Conservation (phyloP, 1,140 invertebrate species). For the Penaeus japonicus region DNA sequence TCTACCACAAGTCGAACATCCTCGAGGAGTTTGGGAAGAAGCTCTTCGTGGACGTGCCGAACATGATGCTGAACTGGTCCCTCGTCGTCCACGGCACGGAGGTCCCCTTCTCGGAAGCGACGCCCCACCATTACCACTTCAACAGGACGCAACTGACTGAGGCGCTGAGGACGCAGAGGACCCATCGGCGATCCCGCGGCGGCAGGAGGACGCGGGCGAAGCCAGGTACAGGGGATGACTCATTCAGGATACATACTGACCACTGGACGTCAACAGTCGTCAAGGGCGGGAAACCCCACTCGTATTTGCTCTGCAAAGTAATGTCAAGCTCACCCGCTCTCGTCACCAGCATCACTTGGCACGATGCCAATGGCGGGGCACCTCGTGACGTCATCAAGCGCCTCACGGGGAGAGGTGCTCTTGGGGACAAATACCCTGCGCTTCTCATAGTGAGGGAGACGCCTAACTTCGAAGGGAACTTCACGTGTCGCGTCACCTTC, state of each 20-base stretch:
- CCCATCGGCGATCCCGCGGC: too few relatives aligned
- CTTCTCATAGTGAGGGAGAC: conserved; percentile 6
- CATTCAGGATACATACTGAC: neutral
- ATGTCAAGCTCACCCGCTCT: neutral
- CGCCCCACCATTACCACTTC: conserved; percentile 28
- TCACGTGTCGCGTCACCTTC: conserved; percentile 15
- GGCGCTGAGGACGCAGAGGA: neutral
- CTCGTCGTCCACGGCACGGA: conserved; percentile 91
- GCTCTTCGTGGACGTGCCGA: conserved; percentile 61
- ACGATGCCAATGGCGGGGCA: neutral
- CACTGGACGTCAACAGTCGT: conserved; percentile 14
- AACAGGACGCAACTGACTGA: conserved; percentile 10
- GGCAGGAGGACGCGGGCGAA: too few relatives aligned
- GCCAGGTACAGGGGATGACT: neutral
- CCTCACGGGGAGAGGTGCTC: neutral
- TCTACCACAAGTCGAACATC: conserved; percentile 69
- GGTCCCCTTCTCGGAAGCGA: conserved; percentile 51
- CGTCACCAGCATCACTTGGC: conserved; percentile 15
- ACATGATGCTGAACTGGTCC: conserved; percentile 88
- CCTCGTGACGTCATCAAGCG: conserved; percentile 10
- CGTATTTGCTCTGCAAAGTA: conserved; percentile 29
- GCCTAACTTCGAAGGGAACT: neutral
- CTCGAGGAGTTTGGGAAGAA: conserved; percentile 78
- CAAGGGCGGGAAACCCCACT: neutral
- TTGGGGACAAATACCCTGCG: neutral